Percentiles rank a stretch among this genome's conserved stretches.
phyloP scores from a whole-genome alignment of 1,140 invertebrate species.

The Teleogryllus occipitalis region DNA sequence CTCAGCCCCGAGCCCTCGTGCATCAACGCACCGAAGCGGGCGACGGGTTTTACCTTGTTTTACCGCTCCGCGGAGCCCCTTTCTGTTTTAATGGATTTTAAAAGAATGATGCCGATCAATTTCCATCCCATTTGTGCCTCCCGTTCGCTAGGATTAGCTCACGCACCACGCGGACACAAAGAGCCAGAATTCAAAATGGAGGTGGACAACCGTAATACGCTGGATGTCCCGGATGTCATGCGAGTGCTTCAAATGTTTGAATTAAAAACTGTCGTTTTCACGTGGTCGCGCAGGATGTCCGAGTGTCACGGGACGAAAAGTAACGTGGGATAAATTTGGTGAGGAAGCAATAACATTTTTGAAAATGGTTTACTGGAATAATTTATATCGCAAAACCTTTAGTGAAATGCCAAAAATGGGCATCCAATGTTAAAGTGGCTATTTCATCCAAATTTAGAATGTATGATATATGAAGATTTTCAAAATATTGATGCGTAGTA shows the following conservation, averaged over 20 bases:
- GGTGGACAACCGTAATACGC: neutral
- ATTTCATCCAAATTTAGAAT: no score
- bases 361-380: no score
- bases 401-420: no score
- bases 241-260: neutral
- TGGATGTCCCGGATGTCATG: neutral
- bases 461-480: no score
- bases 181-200: neutral
- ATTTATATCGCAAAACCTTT: no score
- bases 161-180: neutral
- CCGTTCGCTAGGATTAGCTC: neutral
- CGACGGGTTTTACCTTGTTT: neutral
- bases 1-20: no score
- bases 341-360: no score
- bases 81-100: conserved; percentile 6
- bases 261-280: neutral
- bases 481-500: no score
- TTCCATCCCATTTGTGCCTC: neutral
- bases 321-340: no score
- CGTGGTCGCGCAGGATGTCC: no score
- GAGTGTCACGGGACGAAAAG: no score
- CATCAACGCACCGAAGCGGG: neutral
- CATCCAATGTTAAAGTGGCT: no score
- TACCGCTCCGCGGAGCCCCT: neutral
- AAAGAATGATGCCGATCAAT: neutral